Base-by-base conservation (phyloP, 1,140 invertebrate species). In the Leucophenga varia region DNA sequence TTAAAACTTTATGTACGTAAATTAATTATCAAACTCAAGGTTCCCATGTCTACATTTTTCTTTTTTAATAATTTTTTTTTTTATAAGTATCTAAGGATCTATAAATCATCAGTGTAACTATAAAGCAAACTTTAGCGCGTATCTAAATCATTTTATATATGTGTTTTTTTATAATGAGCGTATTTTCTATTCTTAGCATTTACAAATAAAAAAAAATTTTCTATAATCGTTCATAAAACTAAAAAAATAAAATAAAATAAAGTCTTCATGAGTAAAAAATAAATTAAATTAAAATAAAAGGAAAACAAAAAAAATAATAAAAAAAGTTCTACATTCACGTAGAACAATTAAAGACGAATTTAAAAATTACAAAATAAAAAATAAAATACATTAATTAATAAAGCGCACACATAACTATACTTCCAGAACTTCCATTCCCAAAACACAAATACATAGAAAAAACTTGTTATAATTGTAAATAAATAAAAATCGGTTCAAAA, bases 91-190 rank as follows among this genome's bases (percentile, higher is more conserved):
- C 59, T 67, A 64, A 59, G 49, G 57, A 52, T 56, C 8, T 10
- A 8, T 8, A 10, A 8, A 37, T 37, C 8, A 37, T 37, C 16
- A 10, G 7, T 8, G 9, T 63, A 57, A 59, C 41, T 45, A 61
- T 63, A 48, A 57, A 64, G 60, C 59, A 69, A 59, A n/a, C n/a
- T 58, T 65, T 61, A 52, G 47, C 58, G 58, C 58, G 52, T 59
- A 65, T 59, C 67, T 61, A 65, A 52, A 58, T 54, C 60, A 71
- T 71, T 41, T 52, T 59, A 46, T 70, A 59, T 59, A 64, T 69
- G 50, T 61, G 57, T 70, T 69, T 68, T 69, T 69, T 61, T 70
- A 70, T 65, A 69, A 69, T 71, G 61, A 59, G 45, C 57, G 64
- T 16, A 40, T 40, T 40, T 40, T 40, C 16, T 16, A 40, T 40